Evolutionary conservation across 2,113 vertebrate species (phyloP).

Genomic region (Asarcornis scutulata): DNA sequence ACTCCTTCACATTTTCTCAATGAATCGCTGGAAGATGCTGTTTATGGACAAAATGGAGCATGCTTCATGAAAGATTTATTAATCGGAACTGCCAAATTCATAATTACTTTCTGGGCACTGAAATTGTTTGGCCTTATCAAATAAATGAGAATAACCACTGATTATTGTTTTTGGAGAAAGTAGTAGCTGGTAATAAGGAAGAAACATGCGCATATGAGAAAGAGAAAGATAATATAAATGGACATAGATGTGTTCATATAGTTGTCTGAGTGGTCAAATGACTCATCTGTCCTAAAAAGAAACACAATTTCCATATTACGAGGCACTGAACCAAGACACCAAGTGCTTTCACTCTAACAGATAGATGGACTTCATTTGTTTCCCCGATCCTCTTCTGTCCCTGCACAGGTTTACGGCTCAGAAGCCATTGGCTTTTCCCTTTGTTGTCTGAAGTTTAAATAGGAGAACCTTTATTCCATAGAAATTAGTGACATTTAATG

Average conservation of each 20-base stretch:
- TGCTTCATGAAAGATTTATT: conserved; percentile 56
- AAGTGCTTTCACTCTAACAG: not conserved
- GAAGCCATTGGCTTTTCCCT: not conserved
- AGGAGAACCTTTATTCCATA: not conserved
- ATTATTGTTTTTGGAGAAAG: conserved; percentile 52
- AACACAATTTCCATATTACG: not conserved
- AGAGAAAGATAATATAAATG: conserved; percentile 10
- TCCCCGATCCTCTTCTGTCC: not conserved
- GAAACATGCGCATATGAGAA: conserved; percentile 12
- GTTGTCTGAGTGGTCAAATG: conserved; percentile 38
- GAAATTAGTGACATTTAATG: not conserved
- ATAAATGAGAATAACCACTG: conserved; percentile 34
- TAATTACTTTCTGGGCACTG: conserved; percentile 63
- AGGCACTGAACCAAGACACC: conserved; percentile 2
- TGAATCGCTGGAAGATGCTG: conserved; percentile 9
- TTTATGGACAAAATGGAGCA: conserved; percentile 22
- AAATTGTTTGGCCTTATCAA: conserved; percentile 60
- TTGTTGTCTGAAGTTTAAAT: not conserved
- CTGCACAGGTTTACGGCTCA: not conserved
- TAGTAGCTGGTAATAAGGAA: conserved; percentile 5
- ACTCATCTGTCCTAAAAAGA: conserved; percentile 10
- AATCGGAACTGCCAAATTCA: conserved; percentile 57
- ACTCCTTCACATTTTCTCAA: conserved; percentile 3
- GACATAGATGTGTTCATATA: not conserved
- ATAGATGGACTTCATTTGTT: conserved; percentile 21